Evolutionary conservation across 1,140 invertebrate genomes (phyloP).

Genomic region (Heliconius melpomene): DNA sequence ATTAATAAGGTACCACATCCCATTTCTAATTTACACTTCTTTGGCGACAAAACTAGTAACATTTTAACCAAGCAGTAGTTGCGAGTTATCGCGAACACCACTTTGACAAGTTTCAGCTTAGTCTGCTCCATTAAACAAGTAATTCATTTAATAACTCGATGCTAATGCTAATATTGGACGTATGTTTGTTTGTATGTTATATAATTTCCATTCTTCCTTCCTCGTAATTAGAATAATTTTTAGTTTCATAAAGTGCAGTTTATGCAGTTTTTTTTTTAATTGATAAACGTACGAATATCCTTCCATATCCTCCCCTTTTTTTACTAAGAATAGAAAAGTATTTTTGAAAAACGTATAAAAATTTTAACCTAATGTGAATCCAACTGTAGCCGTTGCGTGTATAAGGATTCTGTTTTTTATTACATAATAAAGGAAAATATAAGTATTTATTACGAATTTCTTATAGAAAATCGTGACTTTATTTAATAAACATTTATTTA

Average conservation of each 20-base stretch:
- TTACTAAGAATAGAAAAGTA: no score
- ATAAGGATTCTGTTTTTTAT: no score
- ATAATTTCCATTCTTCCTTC: background rate
- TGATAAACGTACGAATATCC: no score
- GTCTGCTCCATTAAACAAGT: conserved; percentile 23
- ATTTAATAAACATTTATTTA: no score
- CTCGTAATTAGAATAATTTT: background rate
- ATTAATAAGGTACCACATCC: background rate
- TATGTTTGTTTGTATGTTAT: background rate
- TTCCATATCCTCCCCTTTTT: no score
- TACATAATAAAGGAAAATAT: no score
- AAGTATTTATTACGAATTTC: no score
- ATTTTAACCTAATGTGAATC: no score
- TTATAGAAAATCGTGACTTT: no score
- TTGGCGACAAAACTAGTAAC: conserved; percentile 1
- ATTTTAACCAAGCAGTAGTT: conserved; percentile 21
- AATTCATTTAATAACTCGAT: background rate
- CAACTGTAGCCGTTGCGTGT: no score
- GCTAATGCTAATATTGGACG: background rate
- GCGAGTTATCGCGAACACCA: conserved; percentile 22
- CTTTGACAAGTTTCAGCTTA: conserved; percentile 28
- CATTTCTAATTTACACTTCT: background rate
- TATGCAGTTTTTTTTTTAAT: no score
- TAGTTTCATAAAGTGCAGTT: background rate
- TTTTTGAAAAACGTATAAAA: no score